phyloP scores from a whole-genome alignment of 2,113 vertebrate genomes.

The cattle (Bos taurus) region DNA sequence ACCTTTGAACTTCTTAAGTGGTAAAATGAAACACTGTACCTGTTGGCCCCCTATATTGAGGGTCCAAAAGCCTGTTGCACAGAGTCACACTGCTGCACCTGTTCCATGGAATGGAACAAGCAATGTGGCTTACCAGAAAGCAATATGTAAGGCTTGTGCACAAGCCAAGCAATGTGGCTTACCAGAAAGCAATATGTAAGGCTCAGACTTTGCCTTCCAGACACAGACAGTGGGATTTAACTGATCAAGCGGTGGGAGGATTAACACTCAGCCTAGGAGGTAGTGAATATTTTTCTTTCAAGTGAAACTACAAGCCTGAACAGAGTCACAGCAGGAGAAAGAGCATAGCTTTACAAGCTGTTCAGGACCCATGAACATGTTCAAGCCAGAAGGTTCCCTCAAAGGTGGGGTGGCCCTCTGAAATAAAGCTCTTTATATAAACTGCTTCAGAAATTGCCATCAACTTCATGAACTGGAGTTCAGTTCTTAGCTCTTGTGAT shows the following conservation, averaged over 20 bases:
- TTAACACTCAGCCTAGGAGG: constrained; percentile 29
- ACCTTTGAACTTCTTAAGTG: not conserved
- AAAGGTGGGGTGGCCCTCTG: not conserved
- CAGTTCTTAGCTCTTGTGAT: not conserved
- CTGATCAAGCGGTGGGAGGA: constrained; percentile 1
- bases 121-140: not conserved
- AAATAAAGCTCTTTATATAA: not conserved
- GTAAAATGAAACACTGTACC: not conserved
- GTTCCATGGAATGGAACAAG: not conserved
- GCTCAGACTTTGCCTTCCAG: constrained; percentile 2
- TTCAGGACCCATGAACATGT: not conserved
- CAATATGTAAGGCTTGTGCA: not conserved
- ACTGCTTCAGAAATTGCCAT: not conserved
- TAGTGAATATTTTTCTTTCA: constrained; percentile 36
- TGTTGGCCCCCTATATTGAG: not conserved
- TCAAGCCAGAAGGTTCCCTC: not conserved
- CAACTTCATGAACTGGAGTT: not conserved
- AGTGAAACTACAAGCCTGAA: not conserved
- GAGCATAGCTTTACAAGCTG: not conserved
- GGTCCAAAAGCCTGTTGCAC: not conserved
- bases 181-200: not conserved
- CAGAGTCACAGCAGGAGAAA: not conserved
- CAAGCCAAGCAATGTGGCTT: not conserved
- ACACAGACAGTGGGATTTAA: constrained; percentile 8
- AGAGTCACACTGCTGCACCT: not conserved